Evolutionary conservation across 64 coral and sea anemone species (phyloP).

Genomic region (Actinia equina): DNA sequence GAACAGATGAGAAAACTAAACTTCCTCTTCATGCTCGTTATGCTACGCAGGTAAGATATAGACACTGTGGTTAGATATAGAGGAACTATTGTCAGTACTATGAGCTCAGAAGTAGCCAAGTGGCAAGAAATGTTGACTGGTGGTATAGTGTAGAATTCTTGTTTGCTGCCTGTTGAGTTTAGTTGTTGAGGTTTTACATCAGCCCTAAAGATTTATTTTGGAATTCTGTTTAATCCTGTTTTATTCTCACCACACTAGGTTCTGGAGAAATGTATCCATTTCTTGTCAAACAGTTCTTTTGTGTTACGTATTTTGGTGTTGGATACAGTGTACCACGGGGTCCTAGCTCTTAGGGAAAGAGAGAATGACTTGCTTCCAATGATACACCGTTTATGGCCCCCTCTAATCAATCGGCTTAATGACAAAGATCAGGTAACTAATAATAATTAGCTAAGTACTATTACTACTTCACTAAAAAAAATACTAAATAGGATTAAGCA

Average conservation of each 20-base stretch:
- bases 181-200: background rate
- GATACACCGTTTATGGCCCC: constrained; percentile 90
- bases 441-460: no score
- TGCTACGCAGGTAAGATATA: constrained; percentile 50
- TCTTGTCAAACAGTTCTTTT: constrained; percentile 80
- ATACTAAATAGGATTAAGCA: no score
- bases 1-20: constrained; percentile 58
- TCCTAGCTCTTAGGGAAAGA: constrained; percentile 45
- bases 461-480: no score
- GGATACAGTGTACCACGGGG: constrained; percentile 65
- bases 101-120: no score
- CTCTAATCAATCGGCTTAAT: constrained; percentile 68
- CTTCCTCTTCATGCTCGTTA: constrained; percentile 75
- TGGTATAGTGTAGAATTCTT: no score
- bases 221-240: no score
- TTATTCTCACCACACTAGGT: constrained; percentile 31
- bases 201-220: background rate
- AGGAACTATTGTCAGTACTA: no score
- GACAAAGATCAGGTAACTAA: constrained; percentile 72
- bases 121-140: no score
- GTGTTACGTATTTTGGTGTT: constrained; percentile 68
- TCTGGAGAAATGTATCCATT: constrained; percentile 90
- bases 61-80: background rate
- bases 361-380: constrained; percentile 89
- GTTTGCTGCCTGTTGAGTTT: no score